Evolutionary conservation across 2,797 vertebrate species (phyloP).

Genomic region (Fratercula arctica): DNA sequence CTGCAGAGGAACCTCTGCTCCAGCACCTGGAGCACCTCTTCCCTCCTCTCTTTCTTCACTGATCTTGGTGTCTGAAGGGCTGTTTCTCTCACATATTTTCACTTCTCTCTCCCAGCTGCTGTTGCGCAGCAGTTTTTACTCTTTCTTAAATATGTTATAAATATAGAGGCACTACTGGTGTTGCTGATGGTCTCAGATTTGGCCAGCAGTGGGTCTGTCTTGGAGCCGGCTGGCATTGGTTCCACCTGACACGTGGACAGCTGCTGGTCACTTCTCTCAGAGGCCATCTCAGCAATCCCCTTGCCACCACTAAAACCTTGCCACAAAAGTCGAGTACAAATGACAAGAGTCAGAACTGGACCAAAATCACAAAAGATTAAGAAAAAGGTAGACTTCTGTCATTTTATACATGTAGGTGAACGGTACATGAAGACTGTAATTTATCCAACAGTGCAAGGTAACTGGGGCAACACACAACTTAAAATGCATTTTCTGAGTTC

Average conservation of each 20-base stretch:
- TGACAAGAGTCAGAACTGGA: background rate
- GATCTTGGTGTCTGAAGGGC: background rate
- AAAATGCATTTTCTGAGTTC: background rate
- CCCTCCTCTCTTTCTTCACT: background rate
- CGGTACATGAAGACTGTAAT: background rate
- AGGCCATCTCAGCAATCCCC: background rate
- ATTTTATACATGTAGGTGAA: background rate
- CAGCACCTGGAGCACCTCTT: accelerated
- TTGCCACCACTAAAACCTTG: background rate
- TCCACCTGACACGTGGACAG: background rate
- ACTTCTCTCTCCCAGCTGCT: background rate
- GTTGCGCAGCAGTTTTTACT: background rate
- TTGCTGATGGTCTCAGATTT: background rate
- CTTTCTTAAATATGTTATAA: background rate
- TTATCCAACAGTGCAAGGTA: background rate
- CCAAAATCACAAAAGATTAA: background rate
- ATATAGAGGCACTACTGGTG: accelerated
- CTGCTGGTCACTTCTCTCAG: background rate
- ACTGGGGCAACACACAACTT: background rate
- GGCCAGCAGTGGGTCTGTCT: accelerated
- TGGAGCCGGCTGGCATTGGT: background rate
- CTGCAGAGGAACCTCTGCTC: background rate
- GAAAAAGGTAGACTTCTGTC: background rate
- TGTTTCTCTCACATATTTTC: background rate
- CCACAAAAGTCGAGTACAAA: background rate